Conservation (phyloP, 2,888 invertebrate genomes). For the Gymnosoma rotundatum region DNA sequence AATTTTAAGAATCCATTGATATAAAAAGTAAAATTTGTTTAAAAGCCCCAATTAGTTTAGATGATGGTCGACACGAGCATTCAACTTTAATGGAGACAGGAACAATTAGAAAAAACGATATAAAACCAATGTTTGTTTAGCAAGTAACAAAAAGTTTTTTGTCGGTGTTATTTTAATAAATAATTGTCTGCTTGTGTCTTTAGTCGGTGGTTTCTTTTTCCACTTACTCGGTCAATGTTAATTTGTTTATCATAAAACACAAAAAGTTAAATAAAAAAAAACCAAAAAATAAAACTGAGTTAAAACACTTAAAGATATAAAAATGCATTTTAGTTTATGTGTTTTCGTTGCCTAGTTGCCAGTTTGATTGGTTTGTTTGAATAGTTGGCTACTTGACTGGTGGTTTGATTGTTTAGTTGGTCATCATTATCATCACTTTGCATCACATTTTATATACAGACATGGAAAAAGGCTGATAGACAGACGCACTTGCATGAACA, state of each 20-base stretch:
- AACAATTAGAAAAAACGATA: not conserved
- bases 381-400: slow-evolving; percentile 45
- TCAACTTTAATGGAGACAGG: not conserved
- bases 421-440: slow-evolving; percentile 56
- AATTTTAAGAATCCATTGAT: slow-evolving; percentile 10
- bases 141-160: slow-evolving; percentile 16
- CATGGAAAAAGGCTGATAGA: not conserved
- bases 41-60: slow-evolving; percentile 43
- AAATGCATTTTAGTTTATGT: slow-evolving; percentile 57
- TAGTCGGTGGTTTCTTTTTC: slow-evolving; percentile 31
- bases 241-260: slow-evolving; percentile 65
- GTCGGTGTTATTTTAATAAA: slow-evolving; percentile 9
- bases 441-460: slow-evolving; percentile 18
- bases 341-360: slow-evolving; percentile 41
- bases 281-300: not conserved
- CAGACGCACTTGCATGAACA: no score
- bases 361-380: slow-evolving; percentile 37
- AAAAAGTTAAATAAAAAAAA: slow-evolving; percentile 22
- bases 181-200: not conserved
- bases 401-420: slow-evolving; percentile 52
- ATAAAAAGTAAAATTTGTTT: slow-evolving; percentile 24
- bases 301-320: slow-evolving; percentile 59
- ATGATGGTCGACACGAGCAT: slow-evolving; percentile 49
- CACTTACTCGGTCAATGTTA: slow-evolving; percentile 67
- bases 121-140: slow-evolving; percentile 42